Evolutionary conservation across 2,888 invertebrate genomes (phyloP).

Genomic region (Diloba caeruleocephala): DNA sequence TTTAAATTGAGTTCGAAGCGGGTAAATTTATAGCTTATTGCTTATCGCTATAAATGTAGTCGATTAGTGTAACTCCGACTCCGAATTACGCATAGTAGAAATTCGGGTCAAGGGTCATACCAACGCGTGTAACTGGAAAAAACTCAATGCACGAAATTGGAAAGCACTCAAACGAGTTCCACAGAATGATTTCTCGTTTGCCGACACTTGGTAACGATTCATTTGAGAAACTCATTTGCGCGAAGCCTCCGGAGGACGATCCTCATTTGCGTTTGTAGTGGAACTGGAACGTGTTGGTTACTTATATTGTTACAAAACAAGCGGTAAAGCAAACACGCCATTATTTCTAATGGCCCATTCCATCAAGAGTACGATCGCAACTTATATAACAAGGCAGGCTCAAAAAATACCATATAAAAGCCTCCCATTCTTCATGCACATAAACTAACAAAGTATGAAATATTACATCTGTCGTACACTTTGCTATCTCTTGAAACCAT

Average conservation of each 20-base stretch:
- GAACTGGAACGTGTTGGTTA: slow-evolving; percentile 59
- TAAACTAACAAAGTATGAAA: slow-evolving; percentile 47
- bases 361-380: slow-evolving; percentile 28
- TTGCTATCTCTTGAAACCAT: slow-evolving; percentile 44
- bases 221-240: slow-evolving; percentile 84
- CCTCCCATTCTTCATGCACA: slow-evolving; percentile 22
- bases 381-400: slow-evolving; percentile 23
- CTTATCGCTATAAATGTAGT: slow-evolving; percentile 2
- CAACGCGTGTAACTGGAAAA: slow-evolving; percentile 52
- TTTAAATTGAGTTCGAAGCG: slow-evolving; percentile 36
- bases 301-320: slow-evolving; percentile 59
- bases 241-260: slow-evolving; percentile 75
- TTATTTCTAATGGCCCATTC: slow-evolving; percentile 59
- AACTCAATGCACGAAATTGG: slow-evolving; percentile 71
- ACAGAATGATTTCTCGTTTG: slow-evolving; percentile 76
- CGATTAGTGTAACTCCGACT: slow-evolving; percentile 12
- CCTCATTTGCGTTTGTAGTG: slow-evolving; percentile 81
- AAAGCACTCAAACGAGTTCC: slow-evolving; percentile 69
- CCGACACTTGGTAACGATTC: slow-evolving; percentile 82
- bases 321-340: slow-evolving; percentile 54
- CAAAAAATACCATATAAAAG: slow-evolving; percentile 12
- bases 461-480: slow-evolving; percentile 39
- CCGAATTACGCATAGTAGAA: slow-evolving; percentile 19
- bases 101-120: slow-evolving; percentile 39
- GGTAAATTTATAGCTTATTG: slow-evolving; percentile 12